These are phyloP conservation scores for Myioborus melanocephalus DNA, from an alignment of 2,797 vertebrate genomes.

Conservation along the genomic window DNA sequence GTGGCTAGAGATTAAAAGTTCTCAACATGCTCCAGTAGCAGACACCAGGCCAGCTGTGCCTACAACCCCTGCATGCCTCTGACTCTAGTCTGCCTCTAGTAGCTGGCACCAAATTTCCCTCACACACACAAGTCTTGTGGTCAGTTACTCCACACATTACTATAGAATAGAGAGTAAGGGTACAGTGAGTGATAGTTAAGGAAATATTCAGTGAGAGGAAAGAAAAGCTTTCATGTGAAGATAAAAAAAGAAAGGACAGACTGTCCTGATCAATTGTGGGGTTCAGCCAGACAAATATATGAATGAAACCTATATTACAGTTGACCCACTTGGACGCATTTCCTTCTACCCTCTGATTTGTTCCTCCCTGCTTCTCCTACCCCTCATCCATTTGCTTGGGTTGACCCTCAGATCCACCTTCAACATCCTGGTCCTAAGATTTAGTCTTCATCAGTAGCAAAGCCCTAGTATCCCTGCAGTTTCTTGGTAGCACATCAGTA, in stretches of 20 bases:
- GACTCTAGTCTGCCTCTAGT: background rate
- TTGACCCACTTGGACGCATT: accelerated
- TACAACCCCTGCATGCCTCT: background rate
- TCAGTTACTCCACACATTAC: background rate
- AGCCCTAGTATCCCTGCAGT: background rate
- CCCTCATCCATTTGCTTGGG: background rate
- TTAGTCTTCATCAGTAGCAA: background rate
- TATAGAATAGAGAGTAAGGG: background rate
- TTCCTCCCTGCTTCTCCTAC: background rate
- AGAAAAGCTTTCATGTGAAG: background rate
- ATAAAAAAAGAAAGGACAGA: background rate
- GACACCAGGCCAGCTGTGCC: background rate
- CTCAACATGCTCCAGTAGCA: background rate
- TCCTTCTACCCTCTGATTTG: background rate
- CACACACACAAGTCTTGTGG: background rate
- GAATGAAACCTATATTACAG: background rate
- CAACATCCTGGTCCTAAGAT: background rate
- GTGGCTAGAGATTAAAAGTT: background rate
- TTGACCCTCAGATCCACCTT: accelerated
- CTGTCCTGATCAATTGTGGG: background rate
- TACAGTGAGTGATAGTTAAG: background rate
- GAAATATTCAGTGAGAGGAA: background rate
- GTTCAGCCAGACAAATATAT: background rate
- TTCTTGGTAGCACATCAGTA: background rate
- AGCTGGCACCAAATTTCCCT: background rate